Evolutionary conservation across 2,888 invertebrate genomes (phyloP), one percentile per base, ranked within the genome.

Genomic region (Busseola fusca): DNA sequence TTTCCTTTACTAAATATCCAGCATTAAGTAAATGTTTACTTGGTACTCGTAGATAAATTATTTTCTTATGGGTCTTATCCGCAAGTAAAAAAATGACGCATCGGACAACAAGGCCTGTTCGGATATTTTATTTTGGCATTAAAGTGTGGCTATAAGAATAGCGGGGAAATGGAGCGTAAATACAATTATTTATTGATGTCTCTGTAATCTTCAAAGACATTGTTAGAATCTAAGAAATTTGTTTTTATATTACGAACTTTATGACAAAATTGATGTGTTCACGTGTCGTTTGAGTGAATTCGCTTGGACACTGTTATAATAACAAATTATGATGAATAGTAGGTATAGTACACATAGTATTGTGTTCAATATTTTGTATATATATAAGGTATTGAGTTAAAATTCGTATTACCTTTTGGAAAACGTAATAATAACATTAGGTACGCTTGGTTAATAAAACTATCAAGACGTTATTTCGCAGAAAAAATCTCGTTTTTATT

Each of bases 101-200:
- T 75, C 27, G 34, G 50, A 40, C n/a, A 16, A 48, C 45, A 42
- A 66, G 42, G 25, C 18, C 52, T 48, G 40, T 40, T 62, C 10
- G 27, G 5, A 14, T 59, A 34, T 59, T 75, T 75, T 75, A 67
- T 74, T 57, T 37, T 69, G 48, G 40, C 48, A 68, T 66, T 59
- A 59, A 14, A 18, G 48, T 75, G 0, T 25, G 64, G 64, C 69
- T n/a, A 54, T 42, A 3, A 56, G n/a, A 50, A 59, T 12, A 27
- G 42, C 48, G 52, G 7, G 25, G 16, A 50, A 59, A 62, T 27
- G 52, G 52, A 25, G 52, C 14, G 52, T 0, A 37, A 34, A 40
- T 25, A n/a, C 0, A 34, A n/a, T 37, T n/a, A 16, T n/a, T n/a
- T 50, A 21, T 48, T 48, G 21, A 21, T 21, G 48, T 2, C 7